These are phyloP conservation scores for Rafetus swinhoei DNA, from an alignment of 2,113 vertebrate genomes.

Conservation along the genomic window DNA sequence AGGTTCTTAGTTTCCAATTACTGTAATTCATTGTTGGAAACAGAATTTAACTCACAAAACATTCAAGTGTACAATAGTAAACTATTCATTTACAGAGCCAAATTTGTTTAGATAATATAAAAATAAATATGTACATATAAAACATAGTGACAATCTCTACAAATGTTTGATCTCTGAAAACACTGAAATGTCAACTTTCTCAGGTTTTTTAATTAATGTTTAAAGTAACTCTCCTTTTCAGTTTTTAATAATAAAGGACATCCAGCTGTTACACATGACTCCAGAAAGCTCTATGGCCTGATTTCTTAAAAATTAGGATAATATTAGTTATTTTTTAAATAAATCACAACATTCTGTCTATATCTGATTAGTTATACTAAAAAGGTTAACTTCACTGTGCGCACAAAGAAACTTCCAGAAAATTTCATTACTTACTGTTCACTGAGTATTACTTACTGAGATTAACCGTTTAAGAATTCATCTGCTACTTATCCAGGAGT, in stretches of 20 bases:
- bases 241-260: conserved; percentile 57
- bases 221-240: conserved; percentile 30
- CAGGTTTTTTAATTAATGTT: conserved; percentile 28
- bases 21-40: conserved; percentile 47
- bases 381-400: conserved; percentile 28
- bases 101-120: conserved; percentile 60
- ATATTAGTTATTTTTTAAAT: background rate
- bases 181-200: conserved; percentile 8
- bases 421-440: conserved; percentile 79
- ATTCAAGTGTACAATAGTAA: conserved; percentile 53
- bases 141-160: conserved; percentile 9
- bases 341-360: background rate
- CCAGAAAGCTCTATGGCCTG: conserved; percentile 3
- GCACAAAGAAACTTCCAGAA: conserved; percentile 71
- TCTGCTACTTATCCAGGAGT: conserved; percentile 71
- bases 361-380: background rate
- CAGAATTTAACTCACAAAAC: conserved; percentile 56
- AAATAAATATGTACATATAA: conserved; percentile 31
- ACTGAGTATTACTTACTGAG: conserved; percentile 74
- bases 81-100: conserved; percentile 28
- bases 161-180: conserved; percentile 38
- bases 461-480: conserved; percentile 76
- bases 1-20: conserved; percentile 57
- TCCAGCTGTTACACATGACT: conserved; percentile 18
- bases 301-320: conserved; percentile 13